Evolutionary conservation across 37 sponge, comb jelly and placozoan genomes (phyloP).

Genomic region (Spongia lamella): DNA sequence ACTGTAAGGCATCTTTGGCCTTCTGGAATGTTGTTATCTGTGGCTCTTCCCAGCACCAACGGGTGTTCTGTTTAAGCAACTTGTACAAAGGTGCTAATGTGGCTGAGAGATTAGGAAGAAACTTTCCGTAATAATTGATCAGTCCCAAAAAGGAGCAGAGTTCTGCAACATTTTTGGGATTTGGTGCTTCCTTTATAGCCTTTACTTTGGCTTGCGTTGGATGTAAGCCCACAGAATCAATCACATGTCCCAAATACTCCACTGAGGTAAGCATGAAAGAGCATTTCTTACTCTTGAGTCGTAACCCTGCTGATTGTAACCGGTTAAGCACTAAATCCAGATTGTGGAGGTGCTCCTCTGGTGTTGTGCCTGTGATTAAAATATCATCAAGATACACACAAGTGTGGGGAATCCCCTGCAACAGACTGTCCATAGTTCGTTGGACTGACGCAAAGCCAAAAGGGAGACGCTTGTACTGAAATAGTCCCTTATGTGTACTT

Average conservation of each 20-base stretch:
- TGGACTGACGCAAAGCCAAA: constrained; percentile 6
- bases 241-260: constrained; percentile 14
- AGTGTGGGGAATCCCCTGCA: constrained; percentile 25
- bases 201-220: constrained; percentile 11
- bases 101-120: constrained; percentile 2
- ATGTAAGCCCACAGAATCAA: constrained; percentile 20
- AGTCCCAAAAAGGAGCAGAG: too few relatives aligned
- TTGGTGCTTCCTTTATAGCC: constrained; percentile 12
- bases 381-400: constrained; percentile 24
- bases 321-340: background rate
- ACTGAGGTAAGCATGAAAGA: constrained; percentile 1
- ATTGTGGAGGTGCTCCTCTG: constrained; percentile 1
- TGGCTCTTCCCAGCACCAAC: constrained; percentile 13
- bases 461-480: constrained; percentile 1
- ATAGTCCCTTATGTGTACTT: constrained; percentile 13
- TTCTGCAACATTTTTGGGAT: background rate
- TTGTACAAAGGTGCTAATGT: background rate
- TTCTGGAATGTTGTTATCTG: constrained; percentile 4
- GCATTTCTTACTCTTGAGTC: background rate
- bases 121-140: constrained; percentile 33
- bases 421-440: constrained; percentile 10
- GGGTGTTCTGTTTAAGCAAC: background rate
- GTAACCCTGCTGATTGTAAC: constrained; percentile 3
- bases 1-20: background rate
- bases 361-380: constrained; percentile 2